A percentile compares a stretch with the other conserved stretches of the same genome.
Conservation (phyloP, 2,113 vertebrate species). For the Elaphurus davidianus region DNA sequence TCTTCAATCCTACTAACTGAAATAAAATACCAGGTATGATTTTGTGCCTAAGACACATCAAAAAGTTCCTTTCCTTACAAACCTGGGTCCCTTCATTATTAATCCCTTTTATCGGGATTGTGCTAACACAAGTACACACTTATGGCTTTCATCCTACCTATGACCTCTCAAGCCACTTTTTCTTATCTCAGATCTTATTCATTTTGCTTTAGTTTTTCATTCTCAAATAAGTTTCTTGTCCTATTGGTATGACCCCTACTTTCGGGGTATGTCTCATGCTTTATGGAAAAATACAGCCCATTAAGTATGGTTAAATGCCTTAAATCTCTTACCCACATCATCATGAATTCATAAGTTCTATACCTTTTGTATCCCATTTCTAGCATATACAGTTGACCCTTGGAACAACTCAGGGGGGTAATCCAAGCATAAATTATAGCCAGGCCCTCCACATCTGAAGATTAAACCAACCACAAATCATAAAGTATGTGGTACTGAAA, state of each 20-base stretch:
- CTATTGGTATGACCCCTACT: not conserved
- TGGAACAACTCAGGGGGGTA: not conserved
- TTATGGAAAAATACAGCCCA: not conserved
- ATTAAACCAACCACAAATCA: not conserved
- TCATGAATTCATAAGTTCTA: not conserved
- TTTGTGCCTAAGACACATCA: not conserved
- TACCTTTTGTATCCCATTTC: not conserved
- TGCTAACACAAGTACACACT: not conserved
- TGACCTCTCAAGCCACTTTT: not conserved
- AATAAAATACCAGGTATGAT: not conserved
- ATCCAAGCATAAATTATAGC: not conserved
- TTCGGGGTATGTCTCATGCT: not conserved
- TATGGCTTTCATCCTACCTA: not conserved
- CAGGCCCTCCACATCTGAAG: not conserved
- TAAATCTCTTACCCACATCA: not conserved
- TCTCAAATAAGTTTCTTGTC: not conserved
- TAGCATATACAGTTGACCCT: not conserved
- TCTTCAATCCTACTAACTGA: not conserved
- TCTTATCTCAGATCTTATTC: not conserved
- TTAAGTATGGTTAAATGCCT: not conserved
- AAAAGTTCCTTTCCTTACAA: not conserved
- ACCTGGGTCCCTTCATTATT: not conserved
- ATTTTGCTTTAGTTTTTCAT: not conserved
- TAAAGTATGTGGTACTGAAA: not conserved
- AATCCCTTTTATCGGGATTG: not conserved